Evolutionary conservation across 2,113 vertebrate species (phyloP), one percentile per base, ranked within the genome.

Genomic region (Montifringilla adamsi): DNA sequence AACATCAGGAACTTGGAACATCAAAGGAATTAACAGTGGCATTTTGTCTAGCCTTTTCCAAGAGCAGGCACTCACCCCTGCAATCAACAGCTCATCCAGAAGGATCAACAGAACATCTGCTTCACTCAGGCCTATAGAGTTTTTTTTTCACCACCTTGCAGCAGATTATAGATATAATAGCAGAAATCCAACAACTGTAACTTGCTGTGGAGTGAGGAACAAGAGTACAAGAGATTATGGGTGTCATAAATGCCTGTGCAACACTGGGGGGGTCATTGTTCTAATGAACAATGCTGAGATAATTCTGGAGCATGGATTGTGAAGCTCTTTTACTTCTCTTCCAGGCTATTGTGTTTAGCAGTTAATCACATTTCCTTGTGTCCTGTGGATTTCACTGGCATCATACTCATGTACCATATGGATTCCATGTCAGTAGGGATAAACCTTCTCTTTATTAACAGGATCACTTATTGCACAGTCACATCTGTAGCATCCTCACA

Each of bases 371-470:
- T 83, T 90, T 88, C 28, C n/a, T 76, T 58, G n/a, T 59, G 44
- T 87, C 60, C 53, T 83, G 53, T 90, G 72, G 44, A 83, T 85
- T 53, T 86, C 75, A 69, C 31, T 89, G 76, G 72, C 83, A 60
- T 80, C 41, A 49, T 80, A 58, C 28, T 88, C 41, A 58, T 37
- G 50, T 83, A 73, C 24, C 72, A 69, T 86, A 90, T 83, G 82
- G 76, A 88, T 92, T 73, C 78, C 75, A 76, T 12, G 47, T 72
- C 79, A 83, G 63, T 53, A 72, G 41, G 67, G 79, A 85, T 88
- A 91, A 94, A 87, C 52, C 15, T 75, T 70, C 50, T 82, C 74
- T 91, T 95, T 75, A 84, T 75, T 91, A 95, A 89, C 47, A 72
- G 33, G 27, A 75, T 84, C 6, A 4, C n/a, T 92, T 76, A 76